Percentiles rank a stretch among this genome's conserved stretches.
Evolutionary conservation across 2,888 invertebrate genomes (phyloP).

Genomic region (Troglohyphantes excavatus): DNA sequence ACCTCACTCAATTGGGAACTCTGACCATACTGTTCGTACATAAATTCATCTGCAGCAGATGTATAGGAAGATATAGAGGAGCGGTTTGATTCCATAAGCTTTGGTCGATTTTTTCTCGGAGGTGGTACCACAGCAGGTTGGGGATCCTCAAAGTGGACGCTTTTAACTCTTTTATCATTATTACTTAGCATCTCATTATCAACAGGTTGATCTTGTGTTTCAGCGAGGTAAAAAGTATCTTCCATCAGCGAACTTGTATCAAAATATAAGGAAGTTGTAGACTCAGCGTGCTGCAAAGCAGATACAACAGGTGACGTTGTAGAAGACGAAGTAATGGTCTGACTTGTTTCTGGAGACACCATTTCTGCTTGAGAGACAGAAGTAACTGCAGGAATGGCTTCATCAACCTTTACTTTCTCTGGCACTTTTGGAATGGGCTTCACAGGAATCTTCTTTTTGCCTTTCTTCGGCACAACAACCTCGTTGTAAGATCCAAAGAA

Average conservation of each 20-base stretch:
- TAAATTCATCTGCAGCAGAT: slow-evolving; percentile 43
- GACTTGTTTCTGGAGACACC: not conserved
- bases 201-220: not conserved
- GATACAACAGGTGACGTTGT: not conserved
- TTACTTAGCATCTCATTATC: not conserved
- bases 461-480: slow-evolving; percentile 49
- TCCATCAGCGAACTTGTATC: slow-evolving; percentile 8
- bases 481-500: slow-evolving; percentile 75
- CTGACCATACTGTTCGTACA: slow-evolving; percentile 52
- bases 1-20: not conserved
- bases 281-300: slow-evolving; percentile 1
- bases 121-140: slow-evolving; percentile 50
- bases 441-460: slow-evolving; percentile 28
- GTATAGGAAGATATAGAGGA: slow-evolving; percentile 37
- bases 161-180: slow-evolving; percentile 25
- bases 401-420: not conserved
- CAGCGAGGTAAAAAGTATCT: slow-evolving; percentile 21
- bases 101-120: slow-evolving; percentile 51
- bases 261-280: not conserved
- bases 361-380: not conserved
- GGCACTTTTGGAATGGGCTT: slow-evolving; percentile 19
- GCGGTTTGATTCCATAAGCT: not conserved
- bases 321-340: not conserved
- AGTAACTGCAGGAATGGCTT: not conserved
- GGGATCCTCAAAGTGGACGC: slow-evolving; percentile 69